A percentile compares a stretch with the other conserved stretches of the same genome.
Conservation (phyloP, 2,888 invertebrate genomes). For the Schizaphis graminum region DNA sequence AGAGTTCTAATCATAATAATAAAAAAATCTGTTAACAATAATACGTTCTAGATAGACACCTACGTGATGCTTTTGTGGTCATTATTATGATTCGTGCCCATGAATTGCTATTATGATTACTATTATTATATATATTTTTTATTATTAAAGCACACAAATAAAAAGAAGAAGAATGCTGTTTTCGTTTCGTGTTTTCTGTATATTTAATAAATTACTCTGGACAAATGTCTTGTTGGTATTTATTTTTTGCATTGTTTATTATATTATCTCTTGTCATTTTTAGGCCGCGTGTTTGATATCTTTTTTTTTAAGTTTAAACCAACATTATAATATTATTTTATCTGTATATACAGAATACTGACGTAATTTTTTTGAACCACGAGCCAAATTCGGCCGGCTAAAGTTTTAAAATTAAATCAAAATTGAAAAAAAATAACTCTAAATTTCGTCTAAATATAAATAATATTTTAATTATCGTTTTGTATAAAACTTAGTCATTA, state of each 20-base stretch:
- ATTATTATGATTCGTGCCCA: constrained; percentile 5
- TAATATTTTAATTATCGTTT: too few relatives aligned
- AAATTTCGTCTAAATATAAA: too few relatives aligned
- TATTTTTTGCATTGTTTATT: neutral
- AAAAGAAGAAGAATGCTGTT: neutral
- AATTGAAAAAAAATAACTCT: too few relatives aligned
- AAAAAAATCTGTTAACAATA: neutral
- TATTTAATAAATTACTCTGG: neutral
- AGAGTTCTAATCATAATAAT: neutral
- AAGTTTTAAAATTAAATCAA: too few relatives aligned
- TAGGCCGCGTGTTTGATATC: neutral
- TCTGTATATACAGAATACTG: neutral
- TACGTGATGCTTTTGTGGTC: constrained; percentile 15
- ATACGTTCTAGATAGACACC: neutral
- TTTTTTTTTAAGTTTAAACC: too few relatives aligned
- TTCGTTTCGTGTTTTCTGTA: neutral
- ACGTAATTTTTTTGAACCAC: neutral
- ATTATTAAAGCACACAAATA: neutral
- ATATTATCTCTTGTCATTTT: neutral
- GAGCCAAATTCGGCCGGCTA: too few relatives aligned
- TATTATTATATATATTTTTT: neutral
- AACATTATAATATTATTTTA: neutral
- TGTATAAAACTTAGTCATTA: too few relatives aligned
- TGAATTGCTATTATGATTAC: neutral
- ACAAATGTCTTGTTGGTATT: neutral